These are phyloP conservation scores for Chromobotia macracanthus DNA, from an alignment of 2,797 vertebrate species.

Conservation along the genomic window DNA sequence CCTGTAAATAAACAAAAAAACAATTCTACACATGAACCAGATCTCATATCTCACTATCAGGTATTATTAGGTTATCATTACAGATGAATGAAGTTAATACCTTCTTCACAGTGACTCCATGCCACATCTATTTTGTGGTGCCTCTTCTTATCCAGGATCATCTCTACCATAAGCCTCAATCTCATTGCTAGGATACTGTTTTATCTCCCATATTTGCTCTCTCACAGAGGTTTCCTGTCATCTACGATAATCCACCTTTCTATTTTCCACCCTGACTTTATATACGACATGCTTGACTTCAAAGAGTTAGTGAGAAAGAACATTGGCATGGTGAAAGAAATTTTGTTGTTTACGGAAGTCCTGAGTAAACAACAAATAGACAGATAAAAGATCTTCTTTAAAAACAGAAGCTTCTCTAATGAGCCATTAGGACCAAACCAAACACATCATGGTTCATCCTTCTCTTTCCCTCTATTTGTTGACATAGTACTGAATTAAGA, in stretches of 20 bases:
- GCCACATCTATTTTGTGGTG: slow-evolving; percentile 15
- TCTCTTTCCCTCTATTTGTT: background rate
- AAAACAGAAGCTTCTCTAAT: slow-evolving; percentile 21
- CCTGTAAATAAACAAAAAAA: too few relatives aligned
- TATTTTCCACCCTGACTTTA: slow-evolving; percentile 13
- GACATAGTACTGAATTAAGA: background rate
- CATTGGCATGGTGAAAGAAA: too few relatives aligned
- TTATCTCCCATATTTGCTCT: slow-evolving; percentile 14
- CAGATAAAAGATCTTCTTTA: slow-evolving; percentile 17
- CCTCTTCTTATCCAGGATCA: slow-evolving; percentile 36
- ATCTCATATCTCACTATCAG: too few relatives aligned
- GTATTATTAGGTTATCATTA: background rate
- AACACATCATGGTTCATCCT: slow-evolving; percentile 1
- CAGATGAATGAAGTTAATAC: slow-evolving; percentile 10
- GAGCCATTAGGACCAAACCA: slow-evolving; percentile 11
- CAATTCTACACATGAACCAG: too few relatives aligned
- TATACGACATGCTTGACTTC: slow-evolving; percentile 41
- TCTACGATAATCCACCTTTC: slow-evolving; percentile 1
- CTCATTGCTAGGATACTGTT: background rate
- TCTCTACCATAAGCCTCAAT: slow-evolving; percentile 26
- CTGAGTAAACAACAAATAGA: too few relatives aligned
- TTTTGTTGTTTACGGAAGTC: background rate
- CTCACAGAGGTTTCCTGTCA: slow-evolving; percentile 35
- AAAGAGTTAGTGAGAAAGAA: slow-evolving; percentile 26
- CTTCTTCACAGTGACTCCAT: slow-evolving; percentile 15